Percentiles rank a stretch among this genome's conserved stretches.
These are phyloP conservation scores for Caranx melampygus DNA, from an alignment of 2,113 vertebrate species.

Conservation along the genomic window DNA sequence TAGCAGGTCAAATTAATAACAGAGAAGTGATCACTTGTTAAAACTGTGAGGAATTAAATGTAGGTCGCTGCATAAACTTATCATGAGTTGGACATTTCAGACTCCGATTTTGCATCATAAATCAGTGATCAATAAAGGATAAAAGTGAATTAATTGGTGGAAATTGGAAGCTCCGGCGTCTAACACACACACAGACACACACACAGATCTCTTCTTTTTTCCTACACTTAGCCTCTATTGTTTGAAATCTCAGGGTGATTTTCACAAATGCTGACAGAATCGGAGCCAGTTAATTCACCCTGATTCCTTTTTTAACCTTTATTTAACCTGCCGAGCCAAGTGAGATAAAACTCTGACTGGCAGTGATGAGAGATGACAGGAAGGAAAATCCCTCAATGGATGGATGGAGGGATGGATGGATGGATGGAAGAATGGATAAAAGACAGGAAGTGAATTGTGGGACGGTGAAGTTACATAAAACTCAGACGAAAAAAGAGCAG, in stretches of 20 bases:
- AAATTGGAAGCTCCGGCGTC: not conserved
- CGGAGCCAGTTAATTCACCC: not conserved
- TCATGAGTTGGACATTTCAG: too few species aligned
- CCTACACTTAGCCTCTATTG: not conserved
- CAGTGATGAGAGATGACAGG: not conserved
- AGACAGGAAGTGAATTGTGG: not conserved
- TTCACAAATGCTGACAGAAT: not conserved
- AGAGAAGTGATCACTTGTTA: too few species aligned
- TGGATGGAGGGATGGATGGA: too few species aligned
- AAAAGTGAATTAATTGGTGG: not conserved
- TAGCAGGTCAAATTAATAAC: not conserved
- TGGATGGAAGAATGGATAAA: not conserved
- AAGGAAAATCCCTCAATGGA: not conserved
- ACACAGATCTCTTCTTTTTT: not conserved
- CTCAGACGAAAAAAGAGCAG: not conserved
- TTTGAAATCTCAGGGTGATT: not conserved
- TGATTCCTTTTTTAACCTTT: slow-evolving; percentile 5
- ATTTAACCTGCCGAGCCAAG: slow-evolving; percentile 3
- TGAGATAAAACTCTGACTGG: not conserved
- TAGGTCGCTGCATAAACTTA: too few species aligned
- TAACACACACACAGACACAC: not conserved
- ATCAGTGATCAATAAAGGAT: not conserved
- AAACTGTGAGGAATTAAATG: too few species aligned
- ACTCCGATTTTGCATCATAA: not conserved
- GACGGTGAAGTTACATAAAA: not conserved